These are phyloP conservation scores for Microplitis mediator DNA, from an alignment of 1,140 invertebrate genomes.

Conservation along the genomic window DNA sequence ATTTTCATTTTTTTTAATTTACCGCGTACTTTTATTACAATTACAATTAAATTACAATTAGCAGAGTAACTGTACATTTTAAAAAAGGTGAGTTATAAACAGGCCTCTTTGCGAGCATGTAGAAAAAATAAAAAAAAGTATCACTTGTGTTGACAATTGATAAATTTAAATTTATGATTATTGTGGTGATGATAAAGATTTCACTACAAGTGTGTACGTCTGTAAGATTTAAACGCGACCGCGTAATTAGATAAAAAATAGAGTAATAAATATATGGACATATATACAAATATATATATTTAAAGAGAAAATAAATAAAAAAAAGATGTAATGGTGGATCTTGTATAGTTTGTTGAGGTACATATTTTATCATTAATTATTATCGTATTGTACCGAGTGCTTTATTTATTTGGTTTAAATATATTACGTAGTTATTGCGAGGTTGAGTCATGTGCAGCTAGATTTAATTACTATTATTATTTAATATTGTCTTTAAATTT, in stretches of 20 bases:
- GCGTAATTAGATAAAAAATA: neutral
- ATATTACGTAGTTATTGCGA: neutral
- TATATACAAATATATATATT: too few species aligned
- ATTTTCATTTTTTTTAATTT: too few species aligned
- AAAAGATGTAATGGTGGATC: neutral
- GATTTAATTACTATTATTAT: neutral
- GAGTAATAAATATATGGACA: neutral
- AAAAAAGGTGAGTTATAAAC: too few species aligned
- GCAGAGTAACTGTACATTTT: too few species aligned
- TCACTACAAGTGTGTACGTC: neutral
- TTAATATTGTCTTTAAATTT: neutral
- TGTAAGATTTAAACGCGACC: neutral
- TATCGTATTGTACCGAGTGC: neutral
- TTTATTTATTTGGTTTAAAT: neutral
- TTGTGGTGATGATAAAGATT: neutral
- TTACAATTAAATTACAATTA: too few species aligned
- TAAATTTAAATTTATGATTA: neutral
- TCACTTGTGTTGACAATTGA: neutral
- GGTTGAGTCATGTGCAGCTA: neutral
- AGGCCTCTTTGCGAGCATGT: too few species aligned
- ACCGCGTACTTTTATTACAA: too few species aligned
- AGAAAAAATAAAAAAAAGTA: neutral
- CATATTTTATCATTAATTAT: neutral
- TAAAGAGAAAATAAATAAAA: neutral
- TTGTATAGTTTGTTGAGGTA: constrained; percentile 5